phyloP scores from a whole-genome alignment of 2,113 vertebrate genomes.

The Eulemur rufifrons region DNA sequence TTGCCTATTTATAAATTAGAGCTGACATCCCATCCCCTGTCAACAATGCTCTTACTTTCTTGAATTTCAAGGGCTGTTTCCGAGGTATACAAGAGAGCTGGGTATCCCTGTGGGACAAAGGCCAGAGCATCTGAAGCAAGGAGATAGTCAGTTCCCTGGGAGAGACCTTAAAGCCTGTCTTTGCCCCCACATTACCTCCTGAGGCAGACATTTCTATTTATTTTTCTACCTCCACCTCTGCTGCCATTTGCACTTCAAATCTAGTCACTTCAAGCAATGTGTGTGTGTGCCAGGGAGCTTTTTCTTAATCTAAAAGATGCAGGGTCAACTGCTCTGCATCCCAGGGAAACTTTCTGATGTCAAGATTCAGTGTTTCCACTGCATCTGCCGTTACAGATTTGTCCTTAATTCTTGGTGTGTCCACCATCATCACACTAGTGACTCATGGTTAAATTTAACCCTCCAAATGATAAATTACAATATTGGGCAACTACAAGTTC shows the following conservation, averaged over 20 bases:
- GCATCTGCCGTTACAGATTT: not conserved
- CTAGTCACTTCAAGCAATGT: not conserved
- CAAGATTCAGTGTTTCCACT: not conserved
- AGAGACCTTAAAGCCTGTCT: not conserved
- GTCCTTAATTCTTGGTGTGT: not conserved
- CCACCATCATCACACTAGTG: too few relatives aligned
- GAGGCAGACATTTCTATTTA: not conserved
- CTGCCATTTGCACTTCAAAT: not conserved
- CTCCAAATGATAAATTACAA: not conserved
- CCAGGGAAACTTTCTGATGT: not conserved
- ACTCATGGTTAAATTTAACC: not conserved
- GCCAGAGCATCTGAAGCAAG: not conserved
- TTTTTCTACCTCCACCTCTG: not conserved
- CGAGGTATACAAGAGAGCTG: not conserved
- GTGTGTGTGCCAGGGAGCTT: not conserved
- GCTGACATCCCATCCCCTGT: not conserved
- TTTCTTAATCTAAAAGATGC: not conserved
- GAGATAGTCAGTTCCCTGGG: not conserved
- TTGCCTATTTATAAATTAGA: not conserved
- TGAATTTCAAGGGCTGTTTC: not conserved
- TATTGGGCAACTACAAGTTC: not conserved
- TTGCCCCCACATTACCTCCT: not conserved
- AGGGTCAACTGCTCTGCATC: not conserved
- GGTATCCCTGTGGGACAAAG: not conserved
- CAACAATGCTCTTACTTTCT: not conserved